Base-by-base conservation (phyloP, 2,888 invertebrate genomes). In the Carpatolechia fugitivella region DNA sequence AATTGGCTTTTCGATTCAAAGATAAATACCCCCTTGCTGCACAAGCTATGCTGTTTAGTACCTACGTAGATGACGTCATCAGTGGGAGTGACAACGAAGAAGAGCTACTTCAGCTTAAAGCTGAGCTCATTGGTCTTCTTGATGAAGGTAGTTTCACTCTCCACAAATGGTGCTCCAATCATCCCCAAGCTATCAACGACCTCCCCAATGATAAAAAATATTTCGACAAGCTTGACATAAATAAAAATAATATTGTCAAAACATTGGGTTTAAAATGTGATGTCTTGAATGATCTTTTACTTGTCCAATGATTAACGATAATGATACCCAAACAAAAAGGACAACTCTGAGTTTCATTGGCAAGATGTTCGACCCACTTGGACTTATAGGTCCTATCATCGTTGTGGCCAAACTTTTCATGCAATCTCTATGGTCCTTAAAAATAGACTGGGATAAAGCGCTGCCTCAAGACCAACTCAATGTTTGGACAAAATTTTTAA, bases 331-430 rank as follows among this genome's bases (percentile, higher is more conserved):
- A 47, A 52, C 47, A 13, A 47, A 47, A 24, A 11, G 58, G 36
- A 53, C 40, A 11, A 38, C 53, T 36, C 8, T 55, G 35, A 55
- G 57, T 30, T 55, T 50, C n/a, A 52, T 58, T 14, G 49, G 54
- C 11, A 51, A 50, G 48, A 31, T 56, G 7, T 58, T 48, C 52
- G 58, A 58, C 41, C 58, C 58, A 14, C 36, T 58, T 41, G 58
- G 58, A 0, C 36, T 58, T 7, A 46, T 38, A 18, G 56, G 54
- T 2, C 58, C 58, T 16, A 14, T 58, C n/a, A 56, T 50, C 20
- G 29, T 56, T 3, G 52, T 31, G 29, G 56, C 56, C 5, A 56
- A 56, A 29, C 10, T 53, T 1, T 53, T 53, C 10, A 53, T 56
- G 53, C 56, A 56, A 30, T 8, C 38, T 1, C 35, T 56, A 18